phyloP scores from a whole-genome alignment of 2,888 invertebrate species.

The Epirrhoe tristata region DNA sequence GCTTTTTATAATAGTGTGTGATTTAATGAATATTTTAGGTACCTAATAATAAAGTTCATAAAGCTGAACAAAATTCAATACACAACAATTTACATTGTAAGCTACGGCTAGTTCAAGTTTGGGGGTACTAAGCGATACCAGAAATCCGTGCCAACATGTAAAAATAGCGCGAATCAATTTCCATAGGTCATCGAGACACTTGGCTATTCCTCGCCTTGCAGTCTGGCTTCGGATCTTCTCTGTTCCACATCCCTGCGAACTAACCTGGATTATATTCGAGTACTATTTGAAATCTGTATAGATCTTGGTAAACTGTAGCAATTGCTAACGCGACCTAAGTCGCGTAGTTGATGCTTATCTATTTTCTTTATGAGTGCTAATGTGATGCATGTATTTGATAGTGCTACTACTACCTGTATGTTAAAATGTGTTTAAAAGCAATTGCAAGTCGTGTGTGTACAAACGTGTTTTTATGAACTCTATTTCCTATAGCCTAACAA shows the following conservation, averaged over 20 bases:
- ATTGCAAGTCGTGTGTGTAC: constrained; percentile 7
- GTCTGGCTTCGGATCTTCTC: constrained; percentile 65
- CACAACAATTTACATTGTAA: neutral
- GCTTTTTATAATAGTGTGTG: neutral
- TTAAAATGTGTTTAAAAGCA: constrained; percentile 37
- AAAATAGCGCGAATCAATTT: constrained; percentile 81
- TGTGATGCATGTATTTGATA: constrained; percentile 58
- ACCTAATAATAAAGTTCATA: neutral
- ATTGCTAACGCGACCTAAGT: too few relatives aligned
- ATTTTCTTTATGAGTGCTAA: constrained; percentile 56
- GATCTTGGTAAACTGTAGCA: constrained; percentile 25
- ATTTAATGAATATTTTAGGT: neutral
- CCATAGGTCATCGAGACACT: constrained; percentile 58
- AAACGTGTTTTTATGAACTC: constrained; percentile 14
- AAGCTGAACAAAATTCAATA: neutral
- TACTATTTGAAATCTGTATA: constrained; percentile 6
- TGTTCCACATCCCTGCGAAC: constrained; percentile 61
- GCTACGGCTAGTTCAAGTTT: constrained; percentile 23
- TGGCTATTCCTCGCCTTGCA: constrained; percentile 64
- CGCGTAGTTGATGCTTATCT: constrained; percentile 42
- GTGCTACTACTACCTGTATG: constrained; percentile 45
- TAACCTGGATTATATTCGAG: constrained; percentile 23
- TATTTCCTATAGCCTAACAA: constrained; percentile 7
- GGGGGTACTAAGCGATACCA: constrained; percentile 22
- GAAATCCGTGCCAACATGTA: constrained; percentile 72